phyloP scores from a whole-genome alignment of 2,113 vertebrate genomes.

The Corvus moneduloides region DNA sequence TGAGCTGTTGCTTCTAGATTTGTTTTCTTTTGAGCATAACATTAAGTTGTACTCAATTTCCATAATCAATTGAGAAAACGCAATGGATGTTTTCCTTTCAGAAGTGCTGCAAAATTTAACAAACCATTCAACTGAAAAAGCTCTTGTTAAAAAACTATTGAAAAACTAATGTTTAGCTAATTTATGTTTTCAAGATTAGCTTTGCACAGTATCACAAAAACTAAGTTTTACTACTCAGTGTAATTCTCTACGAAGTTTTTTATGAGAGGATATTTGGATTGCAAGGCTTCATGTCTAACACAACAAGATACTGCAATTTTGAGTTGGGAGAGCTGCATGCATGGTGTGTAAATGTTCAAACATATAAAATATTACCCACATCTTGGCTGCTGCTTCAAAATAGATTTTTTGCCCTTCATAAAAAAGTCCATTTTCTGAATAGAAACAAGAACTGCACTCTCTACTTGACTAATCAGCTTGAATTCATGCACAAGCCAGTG shows the following conservation, averaged over 20 bases:
- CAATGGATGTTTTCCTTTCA: slow-evolving; percentile 11
- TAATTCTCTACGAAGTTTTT: background rate
- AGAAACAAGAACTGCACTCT: background rate
- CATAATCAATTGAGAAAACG: slow-evolving; percentile 38
- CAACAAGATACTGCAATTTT: background rate
- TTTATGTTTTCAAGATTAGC: slow-evolving; percentile 5
- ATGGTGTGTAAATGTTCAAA: background rate
- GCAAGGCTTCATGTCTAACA: background rate
- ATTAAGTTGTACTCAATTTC: background rate
- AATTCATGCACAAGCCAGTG: background rate
- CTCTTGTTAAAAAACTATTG: slow-evolving; percentile 17
- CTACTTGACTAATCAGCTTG: slow-evolving; percentile 7
- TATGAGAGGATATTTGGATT: background rate
- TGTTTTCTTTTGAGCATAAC: background rate
- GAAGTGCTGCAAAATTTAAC: slow-evolving; percentile 25
- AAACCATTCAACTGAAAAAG: slow-evolving; percentile 27
- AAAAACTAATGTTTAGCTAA: slow-evolving; percentile 31
- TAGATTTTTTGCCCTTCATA: background rate
- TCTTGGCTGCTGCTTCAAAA: background rate
- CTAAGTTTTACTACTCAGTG: background rate
- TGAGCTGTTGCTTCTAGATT: background rate
- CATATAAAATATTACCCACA: background rate
- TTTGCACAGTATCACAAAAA: background rate
- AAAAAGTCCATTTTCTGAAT: background rate
- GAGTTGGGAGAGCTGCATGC: background rate